These are phyloP conservation scores for Polyommatus iphigenia DNA, from an alignment of 2,888 invertebrate genomes.

Conservation along the genomic window DNA sequence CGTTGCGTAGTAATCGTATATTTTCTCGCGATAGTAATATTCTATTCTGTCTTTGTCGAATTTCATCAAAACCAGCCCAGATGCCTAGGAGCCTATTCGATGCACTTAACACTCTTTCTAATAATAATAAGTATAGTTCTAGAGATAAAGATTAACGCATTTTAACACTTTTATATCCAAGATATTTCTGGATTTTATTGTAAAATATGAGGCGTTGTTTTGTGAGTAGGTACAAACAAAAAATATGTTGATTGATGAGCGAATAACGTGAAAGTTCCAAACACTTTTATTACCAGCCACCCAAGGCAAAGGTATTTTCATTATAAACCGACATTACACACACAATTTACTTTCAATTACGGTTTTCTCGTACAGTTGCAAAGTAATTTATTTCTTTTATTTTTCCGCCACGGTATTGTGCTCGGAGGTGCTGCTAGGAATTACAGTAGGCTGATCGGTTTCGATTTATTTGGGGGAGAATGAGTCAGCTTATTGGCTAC, in stretches of 20 bases:
- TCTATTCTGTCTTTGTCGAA: no score
- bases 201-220: no score
- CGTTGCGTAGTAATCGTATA: no score
- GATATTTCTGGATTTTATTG: no score
- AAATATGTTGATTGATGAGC: neutral
- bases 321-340: neutral
- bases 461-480: neutral
- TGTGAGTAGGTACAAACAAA: neutral
- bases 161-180: no score
- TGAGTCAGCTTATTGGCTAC: neutral
- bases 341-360: conserved; percentile 8
- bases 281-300: neutral
- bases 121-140: no score
- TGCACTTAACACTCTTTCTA: no score
- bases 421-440: neutral
- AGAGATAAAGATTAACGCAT: no score
- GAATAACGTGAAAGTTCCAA: neutral
- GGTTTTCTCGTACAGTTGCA: neutral
- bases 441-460: neutral
- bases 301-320: neutral
- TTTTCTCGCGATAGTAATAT: no score
- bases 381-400: neutral
- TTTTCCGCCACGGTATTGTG: neutral
- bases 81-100: no score
- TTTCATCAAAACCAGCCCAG: no score